Conservation (phyloP, 1,140 invertebrate species). For the Drosophila oshimai region DNA sequence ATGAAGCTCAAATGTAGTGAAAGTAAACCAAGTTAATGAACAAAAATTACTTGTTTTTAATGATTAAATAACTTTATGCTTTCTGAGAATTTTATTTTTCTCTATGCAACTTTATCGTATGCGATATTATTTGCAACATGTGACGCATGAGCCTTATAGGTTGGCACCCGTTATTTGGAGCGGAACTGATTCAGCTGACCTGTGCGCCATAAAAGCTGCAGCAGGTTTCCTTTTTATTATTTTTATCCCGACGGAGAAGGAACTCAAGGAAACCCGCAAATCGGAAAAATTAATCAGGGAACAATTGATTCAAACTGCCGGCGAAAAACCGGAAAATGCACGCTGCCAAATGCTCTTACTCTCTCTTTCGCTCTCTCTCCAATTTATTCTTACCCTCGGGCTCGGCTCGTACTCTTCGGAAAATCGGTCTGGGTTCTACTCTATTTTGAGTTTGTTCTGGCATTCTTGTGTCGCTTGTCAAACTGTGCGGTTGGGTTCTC, state of each 20-base stretch:
- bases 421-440: slow-evolving; percentile 49
- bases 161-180: neutral
- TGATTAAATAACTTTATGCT: too few relatives aligned
- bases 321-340: slow-evolving; percentile 24
- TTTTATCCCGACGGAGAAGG: neutral
- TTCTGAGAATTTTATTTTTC: neutral
- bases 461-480: slow-evolving; percentile 82
- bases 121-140: neutral
- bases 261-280: neutral
- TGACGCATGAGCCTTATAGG: slow-evolving; percentile 15
- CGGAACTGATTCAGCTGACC: slow-evolving; percentile 15
- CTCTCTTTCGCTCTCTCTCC: slow-evolving; percentile 3
- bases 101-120: neutral
- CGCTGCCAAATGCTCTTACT: neutral
- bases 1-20: too few relatives aligned
- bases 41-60: too few relatives aligned
- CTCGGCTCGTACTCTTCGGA: too few relatives aligned
- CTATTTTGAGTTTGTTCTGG: too few relatives aligned
- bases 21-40: too few relatives aligned
- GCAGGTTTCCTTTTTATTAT: slow-evolving; percentile 51
- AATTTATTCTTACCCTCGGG: too few relatives aligned
- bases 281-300: neutral
- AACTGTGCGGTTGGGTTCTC: slow-evolving; percentile 74
- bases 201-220: neutral
- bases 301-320: neutral